Conservation (phyloP, 2,113 vertebrate genomes). For the Ptyas mucosa region DNA sequence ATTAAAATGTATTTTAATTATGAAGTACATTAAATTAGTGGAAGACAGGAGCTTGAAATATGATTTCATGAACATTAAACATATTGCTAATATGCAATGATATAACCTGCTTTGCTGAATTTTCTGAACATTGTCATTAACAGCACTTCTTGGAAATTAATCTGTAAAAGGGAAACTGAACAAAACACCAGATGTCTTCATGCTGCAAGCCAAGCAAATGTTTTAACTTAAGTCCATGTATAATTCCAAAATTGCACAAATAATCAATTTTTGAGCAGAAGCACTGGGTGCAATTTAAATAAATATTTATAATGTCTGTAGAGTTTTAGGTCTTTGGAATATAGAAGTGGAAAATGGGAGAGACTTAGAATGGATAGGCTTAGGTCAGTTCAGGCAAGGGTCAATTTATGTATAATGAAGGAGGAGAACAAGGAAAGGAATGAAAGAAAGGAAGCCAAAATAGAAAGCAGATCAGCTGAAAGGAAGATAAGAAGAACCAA, state of each 20-base stretch:
- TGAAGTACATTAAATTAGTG: neutral
- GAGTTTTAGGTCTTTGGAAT: neutral
- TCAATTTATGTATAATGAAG: neutral
- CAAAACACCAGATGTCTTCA: conserved; percentile 26
- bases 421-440: neutral
- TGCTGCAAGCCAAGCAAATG: conserved; percentile 1
- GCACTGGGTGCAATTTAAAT: neutral
- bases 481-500: neutral
- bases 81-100: neutral
- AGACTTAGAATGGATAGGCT: neutral
- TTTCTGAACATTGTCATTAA: neutral
- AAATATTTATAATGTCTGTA: neutral
- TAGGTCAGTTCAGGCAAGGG: neutral
- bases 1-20: neutral
- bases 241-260: neutral
- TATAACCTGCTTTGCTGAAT: conserved; percentile 3
- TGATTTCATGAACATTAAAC: neutral
- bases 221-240: conserved; percentile 17
- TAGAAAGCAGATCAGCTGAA: neutral
- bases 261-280: neutral
- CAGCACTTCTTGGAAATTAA: conserved; percentile 5
- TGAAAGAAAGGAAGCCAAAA: neutral
- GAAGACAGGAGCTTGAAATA: neutral
- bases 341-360: neutral
- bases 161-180: conserved; percentile 38